phyloP scores from a whole-genome alignment of 2,797 vertebrate species.

The Parambassis ranga region DNA sequence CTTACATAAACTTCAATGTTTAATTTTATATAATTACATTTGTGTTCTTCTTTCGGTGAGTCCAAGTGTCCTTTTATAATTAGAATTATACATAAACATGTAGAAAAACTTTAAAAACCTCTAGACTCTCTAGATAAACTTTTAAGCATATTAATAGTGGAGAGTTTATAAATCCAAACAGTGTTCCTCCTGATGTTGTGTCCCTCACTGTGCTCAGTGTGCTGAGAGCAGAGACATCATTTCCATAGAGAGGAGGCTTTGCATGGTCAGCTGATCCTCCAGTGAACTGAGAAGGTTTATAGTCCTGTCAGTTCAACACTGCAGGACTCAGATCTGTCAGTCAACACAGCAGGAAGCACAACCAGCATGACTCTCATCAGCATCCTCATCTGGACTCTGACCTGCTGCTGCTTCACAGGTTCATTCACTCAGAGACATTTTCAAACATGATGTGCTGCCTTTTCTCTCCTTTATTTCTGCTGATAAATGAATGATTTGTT shows the following conservation, averaged over 20 bases:
- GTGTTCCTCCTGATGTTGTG: not conserved
- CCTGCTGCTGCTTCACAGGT: conserved; percentile 58
- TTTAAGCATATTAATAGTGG: too few relatives aligned
- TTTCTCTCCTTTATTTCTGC: conserved; percentile 14
- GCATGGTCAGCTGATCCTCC: conserved; percentile 58
- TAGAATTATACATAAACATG: too few relatives aligned
- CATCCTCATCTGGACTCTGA: conserved; percentile 58
- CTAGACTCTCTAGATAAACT: too few relatives aligned
- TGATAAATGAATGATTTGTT: conserved; percentile 30
- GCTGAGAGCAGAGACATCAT: conserved; percentile 13
- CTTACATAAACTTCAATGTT: too few relatives aligned
- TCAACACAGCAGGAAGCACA: conserved; percentile 38
- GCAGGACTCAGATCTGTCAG: conserved; percentile 49
- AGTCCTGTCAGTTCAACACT: conserved; percentile 41
- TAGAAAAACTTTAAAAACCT: too few relatives aligned
- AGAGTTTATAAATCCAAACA: not conserved
- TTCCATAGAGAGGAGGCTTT: conserved; percentile 56
- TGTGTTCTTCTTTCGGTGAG: too few relatives aligned
- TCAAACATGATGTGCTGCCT: conserved; percentile 10
- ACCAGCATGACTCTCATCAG: conserved; percentile 55
- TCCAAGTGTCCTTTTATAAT: too few relatives aligned
- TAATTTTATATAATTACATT: too few relatives aligned
- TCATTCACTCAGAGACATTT: conserved; percentile 25
- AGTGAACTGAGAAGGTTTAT: conserved; percentile 53
- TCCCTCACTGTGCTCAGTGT: not conserved